phyloP scores from a whole-genome alignment of 2,797 vertebrate species.

The Lutjanus argentimaculatus region DNA sequence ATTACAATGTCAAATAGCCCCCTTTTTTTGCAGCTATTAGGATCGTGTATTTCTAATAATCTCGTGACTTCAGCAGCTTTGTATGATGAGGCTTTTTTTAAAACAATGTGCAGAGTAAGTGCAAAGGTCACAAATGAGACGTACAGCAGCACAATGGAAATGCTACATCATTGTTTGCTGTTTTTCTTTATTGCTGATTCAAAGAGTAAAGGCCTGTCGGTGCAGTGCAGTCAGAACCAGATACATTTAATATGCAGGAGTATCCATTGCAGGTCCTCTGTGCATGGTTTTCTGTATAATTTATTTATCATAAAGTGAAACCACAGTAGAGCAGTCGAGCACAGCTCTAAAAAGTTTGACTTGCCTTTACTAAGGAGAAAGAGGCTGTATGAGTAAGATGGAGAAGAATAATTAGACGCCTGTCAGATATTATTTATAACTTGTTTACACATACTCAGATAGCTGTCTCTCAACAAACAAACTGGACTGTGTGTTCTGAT shows the following conservation, averaged over 20 bases:
- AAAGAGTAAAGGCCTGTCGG: background rate
- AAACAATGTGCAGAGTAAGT: conserved; percentile 3
- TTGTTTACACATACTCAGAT: background rate
- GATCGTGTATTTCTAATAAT: background rate
- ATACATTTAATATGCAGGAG: conserved; percentile 19
- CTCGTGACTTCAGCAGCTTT: background rate
- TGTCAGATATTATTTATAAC: background rate
- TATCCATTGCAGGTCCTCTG: background rate
- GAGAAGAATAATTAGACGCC: background rate
- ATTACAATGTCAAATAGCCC: conserved; percentile 18
- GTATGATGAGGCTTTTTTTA: conserved; percentile 1
- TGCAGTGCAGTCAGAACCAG: conserved; percentile 3
- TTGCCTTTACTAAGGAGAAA: background rate
- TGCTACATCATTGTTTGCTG: conserved; percentile 3
- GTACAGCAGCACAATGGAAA: background rate
- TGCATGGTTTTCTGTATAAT: background rate
- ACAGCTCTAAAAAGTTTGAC: background rate
- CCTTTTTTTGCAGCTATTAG: conserved; percentile 1
- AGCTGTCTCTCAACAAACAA: background rate
- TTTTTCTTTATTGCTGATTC: conserved; percentile 14
- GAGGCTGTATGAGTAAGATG: background rate
- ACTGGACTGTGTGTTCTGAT: background rate
- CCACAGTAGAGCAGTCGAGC: background rate
- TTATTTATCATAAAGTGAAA: background rate
- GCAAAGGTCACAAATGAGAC: conserved; percentile 11